phyloP scores from a whole-genome alignment of 2,888 invertebrate species.

The Campoletis raptor region DNA sequence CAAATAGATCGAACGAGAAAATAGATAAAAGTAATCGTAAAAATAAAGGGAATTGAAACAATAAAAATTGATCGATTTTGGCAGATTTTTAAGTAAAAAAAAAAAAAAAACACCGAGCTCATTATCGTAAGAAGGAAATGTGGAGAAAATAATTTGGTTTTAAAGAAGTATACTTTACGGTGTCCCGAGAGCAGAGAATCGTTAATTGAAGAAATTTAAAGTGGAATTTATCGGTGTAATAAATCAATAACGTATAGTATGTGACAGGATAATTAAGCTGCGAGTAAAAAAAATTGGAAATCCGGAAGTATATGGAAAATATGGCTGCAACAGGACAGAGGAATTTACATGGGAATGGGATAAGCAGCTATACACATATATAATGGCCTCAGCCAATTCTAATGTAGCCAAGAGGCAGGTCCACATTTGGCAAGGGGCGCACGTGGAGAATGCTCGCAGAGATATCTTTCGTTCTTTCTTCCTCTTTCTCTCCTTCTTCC shows the following conservation, averaged over 20 bases:
- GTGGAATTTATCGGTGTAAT: background rate
- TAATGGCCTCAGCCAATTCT: slow-evolving; percentile 50
- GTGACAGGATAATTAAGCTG: slow-evolving; percentile 13
- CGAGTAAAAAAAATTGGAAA: background rate
- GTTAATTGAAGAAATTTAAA: background rate
- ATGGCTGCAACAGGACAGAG: background rate
- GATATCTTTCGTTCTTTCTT: slow-evolving; percentile 2
- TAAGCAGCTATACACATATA: background rate
- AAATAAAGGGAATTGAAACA: background rate
- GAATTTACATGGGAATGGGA: slow-evolving; percentile 12
- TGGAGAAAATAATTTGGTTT: background rate
- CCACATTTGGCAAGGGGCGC: slow-evolving; percentile 64
- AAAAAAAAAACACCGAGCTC: background rate
- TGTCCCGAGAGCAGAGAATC: background rate
- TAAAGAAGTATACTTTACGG: background rate
- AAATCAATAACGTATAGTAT: background rate
- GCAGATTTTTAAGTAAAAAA: background rate
- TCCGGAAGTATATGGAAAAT: slow-evolving; percentile 8
- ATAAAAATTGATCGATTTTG: background rate
- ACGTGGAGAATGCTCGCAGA: slow-evolving; percentile 50
- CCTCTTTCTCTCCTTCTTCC: too few relatives aligned
- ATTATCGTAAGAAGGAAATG: background rate
- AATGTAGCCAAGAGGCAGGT: slow-evolving; percentile 41
- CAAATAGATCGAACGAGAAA: background rate
- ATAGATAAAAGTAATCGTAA: background rate